Conservation (phyloP, 2,888 invertebrate species). For the Xestia c-nigrum region DNA sequence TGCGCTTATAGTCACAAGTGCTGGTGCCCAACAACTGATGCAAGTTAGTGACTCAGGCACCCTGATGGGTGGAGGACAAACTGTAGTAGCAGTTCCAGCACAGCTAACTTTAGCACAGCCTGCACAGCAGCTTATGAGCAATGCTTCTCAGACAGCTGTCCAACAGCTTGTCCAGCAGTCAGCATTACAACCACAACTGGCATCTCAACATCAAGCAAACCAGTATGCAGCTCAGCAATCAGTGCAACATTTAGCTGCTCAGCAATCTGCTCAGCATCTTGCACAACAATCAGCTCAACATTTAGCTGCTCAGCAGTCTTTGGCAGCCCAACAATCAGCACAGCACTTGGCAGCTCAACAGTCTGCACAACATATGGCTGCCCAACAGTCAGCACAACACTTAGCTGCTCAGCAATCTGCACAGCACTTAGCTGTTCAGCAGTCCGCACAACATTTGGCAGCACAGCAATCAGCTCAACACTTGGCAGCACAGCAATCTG, state of each 20-base stretch:
- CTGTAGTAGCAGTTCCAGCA: slow-evolving; percentile 88
- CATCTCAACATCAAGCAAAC: slow-evolving; percentile 82
- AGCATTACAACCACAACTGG: slow-evolving; percentile 82
- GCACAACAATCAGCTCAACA: slow-evolving; percentile 81
- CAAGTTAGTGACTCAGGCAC: slow-evolving; percentile 89
- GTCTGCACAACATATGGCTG: slow-evolving; percentile 83
- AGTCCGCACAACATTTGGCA: slow-evolving; percentile 76
- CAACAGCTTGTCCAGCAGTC: slow-evolving; percentile 87
- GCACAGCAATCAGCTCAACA: slow-evolving; percentile 77
- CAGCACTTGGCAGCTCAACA: slow-evolving; percentile 81
- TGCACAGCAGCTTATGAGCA: slow-evolving; percentile 84
- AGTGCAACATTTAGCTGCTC: slow-evolving; percentile 83
- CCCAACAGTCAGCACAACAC: slow-evolving; percentile 80
- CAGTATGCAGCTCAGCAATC: slow-evolving; percentile 85
- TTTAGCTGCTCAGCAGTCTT: slow-evolving; percentile 77
- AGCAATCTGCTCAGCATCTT: slow-evolving; percentile 77
- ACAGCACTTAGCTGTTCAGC: slow-evolving; percentile 77
- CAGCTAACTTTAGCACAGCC: slow-evolving; percentile 85
- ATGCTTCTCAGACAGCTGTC: slow-evolving; percentile 84
- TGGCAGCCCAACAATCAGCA: slow-evolving; percentile 81
- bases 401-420: slow-evolving; percentile 75
- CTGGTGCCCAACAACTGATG: slow-evolving; percentile 88
- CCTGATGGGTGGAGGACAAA: slow-evolving; percentile 87
- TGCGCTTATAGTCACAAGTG: slow-evolving; percentile 87
- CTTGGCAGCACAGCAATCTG: slow-evolving; percentile 70